Evolutionary conservation across 2,113 vertebrate genomes (phyloP).

Genomic region (Pachycephala philippinensis): DNA sequence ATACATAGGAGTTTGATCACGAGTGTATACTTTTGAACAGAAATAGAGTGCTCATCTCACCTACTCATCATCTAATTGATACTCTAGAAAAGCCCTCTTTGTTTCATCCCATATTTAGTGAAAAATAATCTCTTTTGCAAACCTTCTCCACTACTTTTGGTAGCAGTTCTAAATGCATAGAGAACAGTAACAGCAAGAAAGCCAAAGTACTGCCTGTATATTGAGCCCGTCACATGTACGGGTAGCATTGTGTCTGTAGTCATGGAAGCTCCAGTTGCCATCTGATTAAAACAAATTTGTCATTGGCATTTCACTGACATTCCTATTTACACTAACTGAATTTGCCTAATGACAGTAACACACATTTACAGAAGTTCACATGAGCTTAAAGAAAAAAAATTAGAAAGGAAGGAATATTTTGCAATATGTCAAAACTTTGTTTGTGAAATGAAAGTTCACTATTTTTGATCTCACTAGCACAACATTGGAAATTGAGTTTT

Average conservation of each 20-base stretch:
- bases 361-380: neutral
- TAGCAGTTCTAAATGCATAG: neutral
- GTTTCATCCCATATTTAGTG: neutral
- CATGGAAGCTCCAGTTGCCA: neutral
- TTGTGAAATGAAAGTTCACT: neutral
- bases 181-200: neutral
- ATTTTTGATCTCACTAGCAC: neutral
- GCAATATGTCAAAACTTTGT: neutral
- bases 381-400: neutral
- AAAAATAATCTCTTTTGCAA: neutral
- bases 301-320: neutral
- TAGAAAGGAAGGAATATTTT: neutral
- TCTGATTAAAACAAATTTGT: neutral
- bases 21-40: neutral
- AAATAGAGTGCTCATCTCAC: neutral
- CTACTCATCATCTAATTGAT: neutral
- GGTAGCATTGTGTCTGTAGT: neutral
- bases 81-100: neutral
- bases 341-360: neutral
- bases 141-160: neutral
- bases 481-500: neutral
- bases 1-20: neutral
- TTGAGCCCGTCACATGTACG: neutral
- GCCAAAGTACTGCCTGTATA: neutral
- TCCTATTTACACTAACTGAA: neutral